Evolutionary conservation across 2,888 invertebrate genomes (phyloP).

Genomic region (Rhagophthalmus giganteus): DNA sequence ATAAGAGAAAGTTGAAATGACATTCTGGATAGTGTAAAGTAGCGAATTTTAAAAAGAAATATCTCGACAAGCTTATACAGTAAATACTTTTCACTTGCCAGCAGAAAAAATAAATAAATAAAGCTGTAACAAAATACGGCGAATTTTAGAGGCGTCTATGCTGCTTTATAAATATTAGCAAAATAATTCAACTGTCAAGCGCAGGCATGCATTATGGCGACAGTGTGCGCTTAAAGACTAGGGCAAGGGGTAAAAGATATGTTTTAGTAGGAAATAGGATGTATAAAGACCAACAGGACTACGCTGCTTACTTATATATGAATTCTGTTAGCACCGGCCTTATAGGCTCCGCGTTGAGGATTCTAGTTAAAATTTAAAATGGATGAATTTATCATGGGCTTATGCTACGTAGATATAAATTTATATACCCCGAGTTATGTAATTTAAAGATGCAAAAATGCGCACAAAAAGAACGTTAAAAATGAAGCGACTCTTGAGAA

Average conservation of each 20-base stretch:
- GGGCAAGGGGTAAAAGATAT: conserved; percentile 33
- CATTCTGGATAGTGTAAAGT: conserved; percentile 9
- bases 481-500: conserved; percentile 13
- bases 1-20: conserved; percentile 8
- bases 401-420: conserved; percentile 21
- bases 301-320: conserved; percentile 34
- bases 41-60: conserved; percentile 15
- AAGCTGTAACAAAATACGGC: conserved; percentile 15
- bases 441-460: conserved; percentile 14
- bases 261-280: conserved; percentile 30
- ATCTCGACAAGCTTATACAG: conserved; percentile 14
- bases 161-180: conserved; percentile 39
- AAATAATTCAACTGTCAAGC: conserved; percentile 43
- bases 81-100: conserved; percentile 22
- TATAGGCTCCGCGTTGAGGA: conserved; percentile 13
- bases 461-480: conserved; percentile 9
- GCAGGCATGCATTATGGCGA: conserved; percentile 40
- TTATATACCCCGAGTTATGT: conserved; percentile 17
- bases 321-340: conserved; percentile 27
- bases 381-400: conserved; percentile 25
- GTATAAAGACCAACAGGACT: conserved; percentile 29
- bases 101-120: conserved; percentile 16
- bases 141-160: conserved; percentile 32
- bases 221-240: conserved; percentile 35
- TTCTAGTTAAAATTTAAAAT: conserved; percentile 24